phyloP scores from a whole-genome alignment of 1,140 invertebrate species.

The Oscheius sp. region DNA sequence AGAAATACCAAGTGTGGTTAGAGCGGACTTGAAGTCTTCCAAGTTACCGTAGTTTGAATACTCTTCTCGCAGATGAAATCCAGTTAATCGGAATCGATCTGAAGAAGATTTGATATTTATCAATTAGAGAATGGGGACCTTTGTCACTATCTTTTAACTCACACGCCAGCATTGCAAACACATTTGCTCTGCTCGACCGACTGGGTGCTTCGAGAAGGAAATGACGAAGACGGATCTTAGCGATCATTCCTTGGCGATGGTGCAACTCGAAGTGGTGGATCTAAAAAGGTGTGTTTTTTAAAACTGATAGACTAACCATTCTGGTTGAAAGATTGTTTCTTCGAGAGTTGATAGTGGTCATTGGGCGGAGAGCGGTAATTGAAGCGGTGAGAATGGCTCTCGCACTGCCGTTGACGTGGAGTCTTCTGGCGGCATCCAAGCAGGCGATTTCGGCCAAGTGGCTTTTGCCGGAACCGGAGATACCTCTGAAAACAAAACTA shows the following conservation, averaged over 20 bases:
- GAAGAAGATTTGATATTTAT: not conserved
- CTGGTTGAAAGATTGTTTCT: constrained; percentile 23
- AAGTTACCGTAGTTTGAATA: constrained; percentile 16
- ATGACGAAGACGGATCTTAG: not conserved
- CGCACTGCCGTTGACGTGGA: constrained; percentile 1
- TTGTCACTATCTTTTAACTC: constrained; percentile 23
- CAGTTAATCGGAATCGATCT: not conserved
- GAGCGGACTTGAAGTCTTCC: constrained; percentile 16
- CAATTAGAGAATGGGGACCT: not conserved
- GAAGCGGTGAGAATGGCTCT: constrained; percentile 8
- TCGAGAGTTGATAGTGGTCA: constrained; percentile 13
- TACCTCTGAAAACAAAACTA: constrained; percentile 13
- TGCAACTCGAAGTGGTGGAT: not conserved
- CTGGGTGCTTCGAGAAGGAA: constrained; percentile 24
- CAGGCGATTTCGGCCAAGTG: constrained; percentile 20
- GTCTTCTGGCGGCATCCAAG: constrained; percentile 17
- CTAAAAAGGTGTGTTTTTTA: not conserved
- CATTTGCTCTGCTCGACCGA: constrained; percentile 17
- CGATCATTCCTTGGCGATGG: not conserved
- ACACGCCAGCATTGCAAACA: constrained; percentile 25
- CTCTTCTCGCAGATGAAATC: constrained; percentile 21
- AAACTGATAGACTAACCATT: constrained; percentile 1
- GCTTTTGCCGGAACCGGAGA: constrained; percentile 26
- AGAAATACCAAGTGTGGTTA: constrained; percentile 12
- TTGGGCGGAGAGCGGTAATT: constrained; percentile 1